Conservation (phyloP, 2,888 invertebrate genomes). For the Eurois occulta region DNA sequence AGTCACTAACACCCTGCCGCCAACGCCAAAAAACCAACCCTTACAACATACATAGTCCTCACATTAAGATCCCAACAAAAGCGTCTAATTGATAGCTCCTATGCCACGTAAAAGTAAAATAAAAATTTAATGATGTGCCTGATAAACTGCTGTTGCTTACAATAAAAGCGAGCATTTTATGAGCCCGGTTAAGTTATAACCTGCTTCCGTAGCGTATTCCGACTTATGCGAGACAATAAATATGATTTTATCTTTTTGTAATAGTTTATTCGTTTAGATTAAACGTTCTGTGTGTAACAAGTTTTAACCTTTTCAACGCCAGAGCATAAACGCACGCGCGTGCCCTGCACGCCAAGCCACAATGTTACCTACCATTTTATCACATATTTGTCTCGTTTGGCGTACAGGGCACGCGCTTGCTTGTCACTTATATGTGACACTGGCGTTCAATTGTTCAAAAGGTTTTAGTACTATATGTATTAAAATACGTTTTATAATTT, state of each 20-base stretch:
- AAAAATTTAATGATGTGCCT: constrained; percentile 49
- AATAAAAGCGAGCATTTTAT: constrained; percentile 56
- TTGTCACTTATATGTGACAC: too few relatives aligned
- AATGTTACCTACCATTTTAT: too few relatives aligned
- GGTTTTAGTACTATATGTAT: neutral
- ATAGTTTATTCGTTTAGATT: constrained; percentile 29
- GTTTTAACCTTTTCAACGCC: too few relatives aligned
- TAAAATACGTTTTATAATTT: neutral
- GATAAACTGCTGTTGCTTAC: constrained; percentile 30
- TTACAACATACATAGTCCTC: too few relatives aligned
- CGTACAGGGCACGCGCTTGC: too few relatives aligned
- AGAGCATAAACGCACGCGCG: too few relatives aligned
- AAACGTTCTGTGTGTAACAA: neutral
- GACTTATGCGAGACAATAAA: constrained; percentile 45
- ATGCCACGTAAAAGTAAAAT: constrained; percentile 30
- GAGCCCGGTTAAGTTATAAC: constrained; percentile 40
- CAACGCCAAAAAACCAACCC: too few relatives aligned
- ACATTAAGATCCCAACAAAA: too few relatives aligned
- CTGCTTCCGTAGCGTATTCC: constrained; percentile 14
- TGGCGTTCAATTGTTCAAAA: too few relatives aligned
- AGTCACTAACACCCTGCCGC: too few relatives aligned
- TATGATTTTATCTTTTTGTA: constrained; percentile 40
- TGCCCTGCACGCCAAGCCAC: too few relatives aligned
- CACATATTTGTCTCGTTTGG: too few relatives aligned
- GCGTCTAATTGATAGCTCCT: constrained; percentile 43